A percentile compares a stretch with the other conserved stretches of the same genome.
These are phyloP conservation scores for Lysandra coridon DNA, from an alignment of 2,888 invertebrate genomes.

Conservation along the genomic window DNA sequence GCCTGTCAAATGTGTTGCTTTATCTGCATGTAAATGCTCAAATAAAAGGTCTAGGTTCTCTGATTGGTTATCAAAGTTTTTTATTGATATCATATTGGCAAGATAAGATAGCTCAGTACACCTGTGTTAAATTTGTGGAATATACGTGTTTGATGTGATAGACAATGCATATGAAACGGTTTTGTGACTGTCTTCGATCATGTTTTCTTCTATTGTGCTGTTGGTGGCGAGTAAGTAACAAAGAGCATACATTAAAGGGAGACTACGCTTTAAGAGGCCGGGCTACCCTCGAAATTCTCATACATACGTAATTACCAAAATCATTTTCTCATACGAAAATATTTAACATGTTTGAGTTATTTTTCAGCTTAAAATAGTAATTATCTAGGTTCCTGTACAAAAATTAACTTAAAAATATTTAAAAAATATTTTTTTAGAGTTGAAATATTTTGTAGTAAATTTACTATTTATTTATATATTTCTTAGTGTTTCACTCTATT, in stretches of 20 bases:
- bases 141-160: constrained; percentile 52
- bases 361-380: too few relatives aligned
- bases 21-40: constrained; percentile 2
- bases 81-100: constrained; percentile 65
- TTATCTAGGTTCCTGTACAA: too few relatives aligned
- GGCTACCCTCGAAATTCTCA: too few relatives aligned
- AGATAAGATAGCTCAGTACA: constrained; percentile 59
- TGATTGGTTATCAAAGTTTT: constrained; percentile 38
- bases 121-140: constrained; percentile 13
- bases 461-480: too few relatives aligned
- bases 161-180: constrained; percentile 46
- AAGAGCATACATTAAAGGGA: background rate
- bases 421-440: too few relatives aligned
- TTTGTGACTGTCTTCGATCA: constrained; percentile 51
- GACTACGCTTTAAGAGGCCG: too few relatives aligned
- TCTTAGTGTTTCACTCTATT: too few relatives aligned
- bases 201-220: constrained; percentile 49
- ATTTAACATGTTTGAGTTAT: too few relatives aligned
- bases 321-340: too few relatives aligned
- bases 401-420: too few relatives aligned
- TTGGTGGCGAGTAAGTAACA: constrained; percentile 58
- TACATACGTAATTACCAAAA: too few relatives aligned
- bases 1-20: background rate
- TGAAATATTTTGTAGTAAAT: too few relatives aligned
- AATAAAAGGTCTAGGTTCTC: constrained; percentile 46